Evolutionary conservation across 1,140 invertebrate species (phyloP), one percentile per base, ranked within the genome.

Genomic region (Euschistus heros): DNA sequence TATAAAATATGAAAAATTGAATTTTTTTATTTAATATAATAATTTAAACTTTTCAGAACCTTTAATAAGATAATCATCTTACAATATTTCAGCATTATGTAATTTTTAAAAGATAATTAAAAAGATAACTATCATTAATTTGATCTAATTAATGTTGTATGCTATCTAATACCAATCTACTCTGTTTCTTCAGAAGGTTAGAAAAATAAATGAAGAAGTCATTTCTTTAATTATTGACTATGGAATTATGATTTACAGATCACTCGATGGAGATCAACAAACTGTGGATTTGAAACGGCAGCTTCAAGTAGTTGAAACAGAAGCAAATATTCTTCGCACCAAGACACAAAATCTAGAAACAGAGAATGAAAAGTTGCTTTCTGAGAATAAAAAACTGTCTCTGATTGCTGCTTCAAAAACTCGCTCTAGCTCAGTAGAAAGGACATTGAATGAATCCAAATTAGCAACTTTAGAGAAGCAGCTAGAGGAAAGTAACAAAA

Each of bases 301-400:
- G 75, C 74, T 91, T 22, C 84, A 87, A 76, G 76, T 86, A 2
- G 80, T 87, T 44, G 85, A 88, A 73, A 84, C 87, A 76, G 87
- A 89, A 76, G 84, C 84, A 20, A 75, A 72, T 44, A 80, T 86
- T 30, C 73, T 88, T 61, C 76, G 84, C 68, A 76, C 80, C 27
- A 87, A 84, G 74, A 80, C 81, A 54, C 80, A 82, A 69, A 79
- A 75, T 22, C 73, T 89, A 46, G 87, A 90, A 75, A 75, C 76
- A 13, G 88, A 91, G 71, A 87, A 88, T 74, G 87, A 90, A 70
- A 86, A 84, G 72, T 71, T 89, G 42, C 75, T 76, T 64, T 77
- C 81, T 47, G 88, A 90, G 74, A 89, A 89, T 72, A 87, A 85
- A 71, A 81, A 81, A 65, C 72, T 87, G 69, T 77, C 79, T 74